Evolutionary conservation across 2,797 vertebrate genomes (phyloP).

Genomic region (Cyclopterus lumpus): DNA sequence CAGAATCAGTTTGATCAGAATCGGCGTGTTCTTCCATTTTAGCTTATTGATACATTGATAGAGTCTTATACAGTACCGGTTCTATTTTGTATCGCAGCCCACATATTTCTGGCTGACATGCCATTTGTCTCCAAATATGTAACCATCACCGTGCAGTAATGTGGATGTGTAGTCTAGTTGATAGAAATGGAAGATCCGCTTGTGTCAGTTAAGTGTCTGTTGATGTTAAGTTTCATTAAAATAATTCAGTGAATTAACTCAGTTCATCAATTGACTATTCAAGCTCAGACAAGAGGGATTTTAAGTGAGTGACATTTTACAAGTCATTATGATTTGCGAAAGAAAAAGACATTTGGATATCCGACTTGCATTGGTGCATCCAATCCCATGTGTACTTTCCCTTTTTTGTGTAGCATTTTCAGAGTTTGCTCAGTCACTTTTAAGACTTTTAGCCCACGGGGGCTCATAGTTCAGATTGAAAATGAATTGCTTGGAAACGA

Average conservation of each 20-base stretch:
- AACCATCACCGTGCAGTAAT: constrained; percentile 1
- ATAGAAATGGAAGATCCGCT: constrained; percentile 20
- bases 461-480: neutral
- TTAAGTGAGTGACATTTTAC: constrained; percentile 38
- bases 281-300: constrained; percentile 16
- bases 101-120: constrained; percentile 15
- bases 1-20: neutral
- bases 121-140: constrained; percentile 19
- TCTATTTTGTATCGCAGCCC: constrained; percentile 16
- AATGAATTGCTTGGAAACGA: neutral
- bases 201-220: constrained; percentile 13
- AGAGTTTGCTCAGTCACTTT: neutral
- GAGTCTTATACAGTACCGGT: neutral
- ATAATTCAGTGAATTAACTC: constrained; percentile 25
- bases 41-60: neutral
- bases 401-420: neutral
- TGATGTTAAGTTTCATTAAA: constrained; percentile 36
- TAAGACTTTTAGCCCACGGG: neutral
- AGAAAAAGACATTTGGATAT: constrained; percentile 11
- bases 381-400: constrained; percentile 6
- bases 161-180: constrained; percentile 22
- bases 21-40: neutral
- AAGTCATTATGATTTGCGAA: constrained; percentile 32
- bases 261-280: constrained; percentile 34
- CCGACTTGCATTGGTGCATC: neutral